Evolutionary conservation across 2,113 vertebrate genomes (phyloP).

Genomic region (Pygoscelis adeliae): DNA sequence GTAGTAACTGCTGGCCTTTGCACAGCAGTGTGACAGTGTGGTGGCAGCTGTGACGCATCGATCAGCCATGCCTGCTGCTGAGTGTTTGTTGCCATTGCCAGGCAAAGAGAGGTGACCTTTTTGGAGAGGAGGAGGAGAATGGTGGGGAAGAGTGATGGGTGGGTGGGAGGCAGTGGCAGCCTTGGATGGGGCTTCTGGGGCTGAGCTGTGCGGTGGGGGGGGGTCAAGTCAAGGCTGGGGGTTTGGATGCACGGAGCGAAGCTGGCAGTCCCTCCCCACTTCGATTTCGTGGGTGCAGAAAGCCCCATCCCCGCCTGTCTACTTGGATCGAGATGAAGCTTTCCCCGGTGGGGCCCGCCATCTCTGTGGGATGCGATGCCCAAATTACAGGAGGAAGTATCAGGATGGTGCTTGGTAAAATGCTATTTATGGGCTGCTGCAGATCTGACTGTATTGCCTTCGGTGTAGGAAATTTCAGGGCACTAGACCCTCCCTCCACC

Average conservation of each 20-base stretch:
- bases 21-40: neutral
- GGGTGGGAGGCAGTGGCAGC: neutral
- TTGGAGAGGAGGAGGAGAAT: neutral
- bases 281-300: neutral
- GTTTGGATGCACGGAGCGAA: fast-evolving
- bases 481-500: neutral
- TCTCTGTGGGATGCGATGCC: neutral
- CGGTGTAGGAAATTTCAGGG: neutral
- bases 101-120: conserved; percentile 11
- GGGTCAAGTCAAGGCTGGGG: neutral
- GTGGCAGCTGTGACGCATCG: neutral
- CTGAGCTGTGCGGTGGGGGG: fast-evolving
- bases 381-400: neutral
- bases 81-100: neutral
- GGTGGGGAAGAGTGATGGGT: neutral
- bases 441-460: neutral
- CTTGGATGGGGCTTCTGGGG: neutral
- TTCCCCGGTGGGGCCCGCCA: neutral
- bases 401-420: neutral
- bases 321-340: neutral
- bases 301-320: neutral
- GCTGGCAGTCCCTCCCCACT: neutral
- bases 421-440: neutral
- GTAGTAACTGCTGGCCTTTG: neutral
- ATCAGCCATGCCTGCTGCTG: neutral